Evolutionary conservation across 2,113 vertebrate genomes (phyloP), one percentile per base, ranked within the genome.

Genomic region (Oncorhynchus keta): DNA sequence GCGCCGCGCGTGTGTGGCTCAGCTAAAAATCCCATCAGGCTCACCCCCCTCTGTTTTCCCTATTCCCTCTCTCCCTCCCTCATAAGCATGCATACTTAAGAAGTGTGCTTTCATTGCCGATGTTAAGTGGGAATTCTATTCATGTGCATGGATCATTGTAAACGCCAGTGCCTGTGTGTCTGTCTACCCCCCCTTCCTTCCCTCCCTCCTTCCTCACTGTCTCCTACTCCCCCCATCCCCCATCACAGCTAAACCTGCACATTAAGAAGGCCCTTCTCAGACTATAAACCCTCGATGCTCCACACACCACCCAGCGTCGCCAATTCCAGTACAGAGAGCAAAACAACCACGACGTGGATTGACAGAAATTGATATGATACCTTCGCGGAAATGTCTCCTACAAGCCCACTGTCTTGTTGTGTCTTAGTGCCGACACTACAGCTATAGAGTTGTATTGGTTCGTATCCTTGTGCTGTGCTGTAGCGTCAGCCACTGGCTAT

Each of bases 81-180:
- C 35, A 35, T 35, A 35, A 35, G 39, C 89, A 90, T 88, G 86
- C 88, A 92, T 90, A 90, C 87, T 91, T 84, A 89, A 90, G 84
- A 90, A 90, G 85, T 88, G 77, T 88, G 87, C 87, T 90, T 83
- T 89, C 85, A 86, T 87, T 91, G 90, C 89, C 88, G 87, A 91
- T 91, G 88, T 87, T 67, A 89, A 86, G 84, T 45, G 79, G 78
- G 81, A 91, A 90, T 89, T 80, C 85, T 86, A 90, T 89, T 84
- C 84, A 92, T 91, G 90, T 90, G 86, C 89, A 92, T 91, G 88
- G 83, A 87, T 86, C 86, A 86, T 83, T 67, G n/a, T 49, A 39
- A 7, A n/a, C 28, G 72, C 11, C 30, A 35, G 26, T 32, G 18
- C 82, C 73, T 81, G 39, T 68, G 39, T 45, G 39, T 9, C 74